phyloP scores from a whole-genome alignment of 2,113 vertebrate species.

The Aegithalos caudatus region DNA sequence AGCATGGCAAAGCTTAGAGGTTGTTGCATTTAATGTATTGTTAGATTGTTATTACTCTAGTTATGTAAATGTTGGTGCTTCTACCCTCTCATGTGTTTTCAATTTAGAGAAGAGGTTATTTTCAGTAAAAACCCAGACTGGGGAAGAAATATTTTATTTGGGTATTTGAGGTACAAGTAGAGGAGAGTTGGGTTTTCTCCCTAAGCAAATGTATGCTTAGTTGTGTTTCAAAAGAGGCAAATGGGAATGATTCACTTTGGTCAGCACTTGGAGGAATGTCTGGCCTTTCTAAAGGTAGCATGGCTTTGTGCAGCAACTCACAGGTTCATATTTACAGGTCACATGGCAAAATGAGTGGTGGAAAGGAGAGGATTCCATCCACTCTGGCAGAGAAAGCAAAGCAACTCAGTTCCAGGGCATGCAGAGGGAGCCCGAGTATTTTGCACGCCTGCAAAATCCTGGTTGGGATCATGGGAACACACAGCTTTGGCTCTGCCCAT shows the following conservation, averaged over 20 bases:
- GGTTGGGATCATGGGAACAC: background rate
- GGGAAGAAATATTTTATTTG: background rate
- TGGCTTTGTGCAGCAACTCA: background rate
- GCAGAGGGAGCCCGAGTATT: background rate
- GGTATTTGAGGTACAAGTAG: background rate
- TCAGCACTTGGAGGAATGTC: background rate
- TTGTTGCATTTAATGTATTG: background rate
- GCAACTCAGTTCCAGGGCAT: fast-evolving
- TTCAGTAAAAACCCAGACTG: background rate
- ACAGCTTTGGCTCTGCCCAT: background rate
- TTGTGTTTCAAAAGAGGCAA: background rate
- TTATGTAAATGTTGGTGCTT: background rate
- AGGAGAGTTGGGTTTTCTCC: background rate
- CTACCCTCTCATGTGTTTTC: background rate
- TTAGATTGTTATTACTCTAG: slow-evolving; percentile 21
- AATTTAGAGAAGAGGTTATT: background rate
- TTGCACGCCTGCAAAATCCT: background rate
- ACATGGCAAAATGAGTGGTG: background rate
- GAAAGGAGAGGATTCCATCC: background rate
- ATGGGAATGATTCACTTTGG: background rate
- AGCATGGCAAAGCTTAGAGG: background rate
- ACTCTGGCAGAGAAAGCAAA: background rate
- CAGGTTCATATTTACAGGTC: background rate
- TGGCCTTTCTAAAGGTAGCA: background rate
- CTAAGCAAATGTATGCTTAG: background rate